Evolutionary conservation across 2,113 vertebrate genomes (phyloP).

Genomic region (Indicator indicator): DNA sequence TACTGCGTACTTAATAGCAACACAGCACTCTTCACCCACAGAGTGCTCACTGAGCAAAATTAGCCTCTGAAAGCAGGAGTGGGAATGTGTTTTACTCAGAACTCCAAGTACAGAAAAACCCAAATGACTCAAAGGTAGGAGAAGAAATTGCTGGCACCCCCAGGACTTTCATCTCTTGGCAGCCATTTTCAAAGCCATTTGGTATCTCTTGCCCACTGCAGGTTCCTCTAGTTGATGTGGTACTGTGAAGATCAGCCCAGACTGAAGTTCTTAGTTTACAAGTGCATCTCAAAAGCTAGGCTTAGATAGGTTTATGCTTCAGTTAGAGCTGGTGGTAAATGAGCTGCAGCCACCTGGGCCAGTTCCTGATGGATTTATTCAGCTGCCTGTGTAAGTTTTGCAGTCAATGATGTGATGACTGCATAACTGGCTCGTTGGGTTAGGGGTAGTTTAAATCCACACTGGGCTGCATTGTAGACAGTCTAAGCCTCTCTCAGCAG

Average conservation of each 20-base stretch:
- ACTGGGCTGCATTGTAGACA: background rate
- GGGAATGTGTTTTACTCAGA: background rate
- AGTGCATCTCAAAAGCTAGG: background rate
- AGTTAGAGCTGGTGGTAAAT: background rate
- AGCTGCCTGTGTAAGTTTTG: background rate
- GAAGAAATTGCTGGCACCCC: background rate
- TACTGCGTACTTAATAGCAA: background rate
- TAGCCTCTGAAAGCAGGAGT: background rate
- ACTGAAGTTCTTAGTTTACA: background rate
- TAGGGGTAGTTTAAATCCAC: background rate
- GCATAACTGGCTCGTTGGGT: too few relatives aligned
- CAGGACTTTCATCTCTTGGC: background rate
- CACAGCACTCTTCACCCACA: background rate
- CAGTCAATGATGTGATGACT: background rate
- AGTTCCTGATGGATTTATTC: background rate
- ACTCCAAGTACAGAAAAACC: background rate
- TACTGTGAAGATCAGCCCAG: background rate
- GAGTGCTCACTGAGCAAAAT: background rate
- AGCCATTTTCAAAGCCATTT: background rate
- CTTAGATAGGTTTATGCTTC: background rate
- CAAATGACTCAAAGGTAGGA: background rate
- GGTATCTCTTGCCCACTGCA: background rate
- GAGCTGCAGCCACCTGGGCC: background rate
- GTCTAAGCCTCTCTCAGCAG: background rate
- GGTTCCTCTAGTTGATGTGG: background rate